Conservation (phyloP, 2,888 invertebrate species). For the Dryobota labecula region DNA sequence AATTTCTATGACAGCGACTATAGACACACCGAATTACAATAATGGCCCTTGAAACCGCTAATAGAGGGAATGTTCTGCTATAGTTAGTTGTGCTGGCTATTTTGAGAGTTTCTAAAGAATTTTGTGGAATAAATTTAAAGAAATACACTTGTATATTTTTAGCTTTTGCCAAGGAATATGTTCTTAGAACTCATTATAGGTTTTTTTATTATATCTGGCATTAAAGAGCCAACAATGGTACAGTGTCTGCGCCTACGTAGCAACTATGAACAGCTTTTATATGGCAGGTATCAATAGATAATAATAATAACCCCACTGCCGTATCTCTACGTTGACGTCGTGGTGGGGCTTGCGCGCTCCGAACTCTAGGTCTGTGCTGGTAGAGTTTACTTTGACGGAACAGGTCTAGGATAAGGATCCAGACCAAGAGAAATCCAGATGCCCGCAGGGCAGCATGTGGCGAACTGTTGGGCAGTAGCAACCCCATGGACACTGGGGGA, state of each 20-base stretch:
- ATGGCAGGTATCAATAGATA: neutral
- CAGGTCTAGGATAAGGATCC: neutral
- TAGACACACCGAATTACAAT: conserved; percentile 75
- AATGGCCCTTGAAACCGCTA: conserved; percentile 80
- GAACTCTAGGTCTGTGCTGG: neutral
- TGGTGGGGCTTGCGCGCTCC: neutral
- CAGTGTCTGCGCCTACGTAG: neutral
- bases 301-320: neutral
- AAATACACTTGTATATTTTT: conserved; percentile 7
- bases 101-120: conserved; percentile 17
- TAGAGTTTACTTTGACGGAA: neutral
- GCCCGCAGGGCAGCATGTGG: neutral
- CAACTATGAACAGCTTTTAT: conserved; percentile 5
- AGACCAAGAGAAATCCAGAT: neutral
- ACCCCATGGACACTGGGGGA: neutral
- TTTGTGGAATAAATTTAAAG: conserved; percentile 9
- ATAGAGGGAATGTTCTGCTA: conserved; percentile 63
- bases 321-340: neutral
- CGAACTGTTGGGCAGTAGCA: neutral
- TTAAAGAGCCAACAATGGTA: conserved; percentile 2
- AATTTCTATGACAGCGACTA: conserved; percentile 72
- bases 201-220: conserved; percentile 10
- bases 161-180: conserved; percentile 4
- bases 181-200: conserved; percentile 9
- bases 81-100: conserved; percentile 32